phyloP scores from a whole-genome alignment of 2,888 invertebrate genomes.

The Brachyopa scutellaris region DNA sequence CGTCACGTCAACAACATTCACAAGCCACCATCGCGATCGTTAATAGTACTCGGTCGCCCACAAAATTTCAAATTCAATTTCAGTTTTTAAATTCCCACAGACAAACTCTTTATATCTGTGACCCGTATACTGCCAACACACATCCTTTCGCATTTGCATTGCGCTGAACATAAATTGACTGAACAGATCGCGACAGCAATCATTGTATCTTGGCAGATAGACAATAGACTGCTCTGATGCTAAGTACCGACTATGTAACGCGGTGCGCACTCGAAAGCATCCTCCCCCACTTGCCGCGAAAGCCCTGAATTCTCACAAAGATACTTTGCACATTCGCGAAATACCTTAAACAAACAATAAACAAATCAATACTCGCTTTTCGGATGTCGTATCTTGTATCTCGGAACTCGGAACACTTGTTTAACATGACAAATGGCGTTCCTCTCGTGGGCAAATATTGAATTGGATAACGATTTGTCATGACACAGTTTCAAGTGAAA shows the following conservation, averaged over 20 bases:
- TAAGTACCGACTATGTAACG: conserved; percentile 42
- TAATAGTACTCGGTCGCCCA: conserved; percentile 35
- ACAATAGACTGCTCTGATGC: conserved; percentile 55
- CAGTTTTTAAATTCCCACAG: conserved; percentile 49
- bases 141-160: conserved; percentile 9
- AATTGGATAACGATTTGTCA: conserved; percentile 32
- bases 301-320: conserved; percentile 6
- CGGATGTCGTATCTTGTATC: background rate
- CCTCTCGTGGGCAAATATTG: conserved; percentile 16
- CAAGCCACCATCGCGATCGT: background rate
- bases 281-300: background rate
- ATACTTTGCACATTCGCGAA: conserved; percentile 28
- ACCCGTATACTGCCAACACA: conserved; percentile 13
- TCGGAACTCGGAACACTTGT: conserved; percentile 51
- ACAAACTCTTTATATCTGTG: conserved; percentile 38
- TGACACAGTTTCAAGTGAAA: conserved; percentile 17
- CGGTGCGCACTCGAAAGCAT: conserved; percentile 13
- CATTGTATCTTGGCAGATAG: conserved; percentile 32
- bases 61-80: conserved; percentile 31
- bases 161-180: background rate
- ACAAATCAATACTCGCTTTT: conserved; percentile 40
- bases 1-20: background rate
- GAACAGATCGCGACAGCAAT: conserved; percentile 12
- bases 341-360: conserved; percentile 37
- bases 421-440: conserved; percentile 43